Evolutionary conservation across 2,888 invertebrate species (phyloP), one percentile per base, ranked within the genome.

Genomic region (Thyatira batis): DNA sequence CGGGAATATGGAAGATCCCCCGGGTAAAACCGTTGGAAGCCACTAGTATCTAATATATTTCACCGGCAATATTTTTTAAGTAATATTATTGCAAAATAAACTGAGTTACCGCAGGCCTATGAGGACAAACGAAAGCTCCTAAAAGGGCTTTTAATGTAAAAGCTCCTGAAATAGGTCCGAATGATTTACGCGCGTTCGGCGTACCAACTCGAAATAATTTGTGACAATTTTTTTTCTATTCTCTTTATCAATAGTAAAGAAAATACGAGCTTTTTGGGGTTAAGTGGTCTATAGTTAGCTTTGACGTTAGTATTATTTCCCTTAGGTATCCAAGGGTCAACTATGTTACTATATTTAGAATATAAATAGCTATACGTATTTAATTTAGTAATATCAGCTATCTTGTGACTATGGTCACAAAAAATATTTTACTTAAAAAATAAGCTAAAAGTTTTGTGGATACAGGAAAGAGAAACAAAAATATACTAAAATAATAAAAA

Each of bases 71-170:
- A 39, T 39, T 39, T 39, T 39, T 39, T 17, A 8, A 33, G 39
- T 39, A n/a, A 39, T 33, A 33, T 13, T 13, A 13, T 33, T 33
- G 1, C 33, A 4, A 23, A 23, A 61, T 62, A 69, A 72, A 76
- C 66, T 67, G 52, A 69, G 63, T 77, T 75, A 76, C 69, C 59
- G 45, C 63, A 69, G 61, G 52, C 60, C 64, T 57, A 50, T 27
- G 54, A 66, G 55, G 45, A 30, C 45, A 28, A 27, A 20, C 44
- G 58, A 53, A 54, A 53, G 52, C 50, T 50, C 49, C 50, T 27
- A 56, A 58, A 61, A 53, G 53, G 63, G 57, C 73, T 67, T 74
- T 71, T 75, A 75, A 76, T 73, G 70, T 73, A 67, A 73, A 78
- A 69, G 69, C 70, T 54, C 60, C 66, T 68, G 63, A 61, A 69